Base-by-base conservation (phyloP, 2,888 invertebrate species). In the Philhelius pedissequus region DNA sequence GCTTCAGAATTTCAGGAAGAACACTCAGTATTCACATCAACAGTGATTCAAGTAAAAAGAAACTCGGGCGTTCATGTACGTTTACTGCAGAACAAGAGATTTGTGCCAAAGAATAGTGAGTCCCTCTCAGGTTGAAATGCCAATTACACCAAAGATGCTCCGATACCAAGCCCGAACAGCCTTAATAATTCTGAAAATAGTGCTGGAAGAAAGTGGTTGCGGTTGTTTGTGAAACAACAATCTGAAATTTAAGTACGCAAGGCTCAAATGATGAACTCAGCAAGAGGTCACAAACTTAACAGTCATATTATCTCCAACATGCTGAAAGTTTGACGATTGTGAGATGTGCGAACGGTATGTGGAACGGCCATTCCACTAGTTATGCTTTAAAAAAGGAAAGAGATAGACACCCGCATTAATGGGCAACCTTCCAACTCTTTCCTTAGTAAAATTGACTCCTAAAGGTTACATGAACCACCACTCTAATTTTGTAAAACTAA, bases 281-380 rank as follows among this genome's bases (percentile, higher is more conserved):
- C 52, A 32, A 43, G 43, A 54, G 52, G 30, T 5, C 48, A 48
- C 25, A 48, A 48, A 25, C n/a, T 22, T 1, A 48, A 25, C 11
- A 48, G 48, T 22, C 25, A 48, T n/a, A 48, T 25, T 25, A 13
- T 48, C 13, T n/a, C 11, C 27, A 78, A 22, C 71, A 78, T 43
- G 40, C 78, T 38, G 58, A 73, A 73, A 78, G 66, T 54, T 50
- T 78, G 20, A 78, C 71, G 25, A 58, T 71, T 27, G 58, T 56
- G 13, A 58, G 50, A 50, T 71, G 78, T 30, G 78, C 43, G 11
- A 52, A 58, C 35, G 66, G 66, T 1, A 40, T 18, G 8, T n/a
- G 40, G 15, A 3, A 18, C 30, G 22, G 40, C 43, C 38, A 62
- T 73, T 66, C 62, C 74, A 45, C 69, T 62, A 13, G 60, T 52